Evolutionary conservation across 1,140 invertebrate genomes (phyloP).

Genomic region (Sesamia nonagrioides): DNA sequence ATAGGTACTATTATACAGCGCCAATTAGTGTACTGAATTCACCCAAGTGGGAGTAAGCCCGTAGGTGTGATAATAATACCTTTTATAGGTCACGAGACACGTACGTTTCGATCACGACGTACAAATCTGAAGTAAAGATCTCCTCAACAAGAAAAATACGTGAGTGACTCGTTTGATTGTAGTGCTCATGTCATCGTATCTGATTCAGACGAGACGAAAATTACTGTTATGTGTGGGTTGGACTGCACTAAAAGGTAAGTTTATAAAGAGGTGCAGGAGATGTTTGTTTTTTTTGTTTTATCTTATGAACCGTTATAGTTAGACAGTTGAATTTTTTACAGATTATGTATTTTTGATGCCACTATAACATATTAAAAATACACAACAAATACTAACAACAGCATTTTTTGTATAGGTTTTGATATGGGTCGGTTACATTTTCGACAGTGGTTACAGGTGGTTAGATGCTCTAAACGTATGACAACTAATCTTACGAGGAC

Average conservation of each 20-base stretch:
- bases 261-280: no score
- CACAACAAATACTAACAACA: no score
- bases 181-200: constrained; percentile 3
- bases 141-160: constrained; percentile 26
- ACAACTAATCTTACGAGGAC: no score
- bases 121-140: constrained; percentile 1
- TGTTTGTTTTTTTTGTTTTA: no score
- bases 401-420: no score
- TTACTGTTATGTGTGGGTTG: constrained; percentile 20
- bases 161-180: constrained; percentile 3
- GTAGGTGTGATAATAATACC: constrained; percentile 38
- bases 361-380: no score
- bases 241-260: neutral
- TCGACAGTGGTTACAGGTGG: no score
- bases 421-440: no score
- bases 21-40: neutral
- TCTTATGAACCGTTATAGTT: no score
- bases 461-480: no score
- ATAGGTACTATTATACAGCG: neutral
- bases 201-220: constrained; percentile 30
- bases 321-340: no score
- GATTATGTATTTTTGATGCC: no score
- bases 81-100: constrained; percentile 36
- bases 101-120: constrained; percentile 42
- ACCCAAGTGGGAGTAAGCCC: constrained; percentile 8